A percentile compares a stretch with the other conserved stretches of the same genome.
Conservation (phyloP, 2,113 vertebrate species). For the Elgaria multicarinata region DNA sequence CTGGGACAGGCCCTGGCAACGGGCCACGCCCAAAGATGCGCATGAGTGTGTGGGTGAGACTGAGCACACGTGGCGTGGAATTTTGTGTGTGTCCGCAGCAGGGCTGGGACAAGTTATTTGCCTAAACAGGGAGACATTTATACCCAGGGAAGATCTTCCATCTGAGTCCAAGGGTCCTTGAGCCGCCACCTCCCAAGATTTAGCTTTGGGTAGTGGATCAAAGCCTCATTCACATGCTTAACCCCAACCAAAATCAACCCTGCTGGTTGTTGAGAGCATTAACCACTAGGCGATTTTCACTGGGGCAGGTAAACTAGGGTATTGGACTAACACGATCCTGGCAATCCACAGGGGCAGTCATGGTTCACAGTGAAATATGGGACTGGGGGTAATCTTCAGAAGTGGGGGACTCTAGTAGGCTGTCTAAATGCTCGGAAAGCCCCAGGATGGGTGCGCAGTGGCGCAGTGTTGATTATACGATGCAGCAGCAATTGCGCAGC, state of each 20-base stretch:
- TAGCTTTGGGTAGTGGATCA: neutral
- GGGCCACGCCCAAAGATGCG: slow-evolving; percentile 84
- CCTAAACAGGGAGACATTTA: neutral
- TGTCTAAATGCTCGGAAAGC: too few species aligned
- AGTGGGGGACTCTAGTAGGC: neutral
- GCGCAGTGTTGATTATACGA: too few species aligned
- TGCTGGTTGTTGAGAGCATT: neutral
- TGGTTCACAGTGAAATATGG: neutral
- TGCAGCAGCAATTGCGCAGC: too few species aligned
- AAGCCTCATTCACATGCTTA: neutral
- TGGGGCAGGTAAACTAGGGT: neutral
- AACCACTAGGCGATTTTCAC: neutral
- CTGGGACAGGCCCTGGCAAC: slow-evolving; percentile 86
- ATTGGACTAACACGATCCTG: neutral
- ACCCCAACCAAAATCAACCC: too few species aligned
- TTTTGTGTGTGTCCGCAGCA: neutral
- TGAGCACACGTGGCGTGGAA: too few species aligned
- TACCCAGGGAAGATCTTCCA: neutral
- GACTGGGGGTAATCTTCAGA: too few species aligned
- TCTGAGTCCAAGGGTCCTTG: neutral
- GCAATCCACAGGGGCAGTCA: neutral
- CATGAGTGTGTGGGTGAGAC: slow-evolving; percentile 87
- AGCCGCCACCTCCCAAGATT: neutral
- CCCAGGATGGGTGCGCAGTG: too few species aligned
- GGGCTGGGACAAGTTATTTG: neutral